Evolutionary conservation across 2,797 vertebrate genomes (phyloP), one percentile per base, ranked within the genome.

Genomic region (Characodon lateralis): DNA sequence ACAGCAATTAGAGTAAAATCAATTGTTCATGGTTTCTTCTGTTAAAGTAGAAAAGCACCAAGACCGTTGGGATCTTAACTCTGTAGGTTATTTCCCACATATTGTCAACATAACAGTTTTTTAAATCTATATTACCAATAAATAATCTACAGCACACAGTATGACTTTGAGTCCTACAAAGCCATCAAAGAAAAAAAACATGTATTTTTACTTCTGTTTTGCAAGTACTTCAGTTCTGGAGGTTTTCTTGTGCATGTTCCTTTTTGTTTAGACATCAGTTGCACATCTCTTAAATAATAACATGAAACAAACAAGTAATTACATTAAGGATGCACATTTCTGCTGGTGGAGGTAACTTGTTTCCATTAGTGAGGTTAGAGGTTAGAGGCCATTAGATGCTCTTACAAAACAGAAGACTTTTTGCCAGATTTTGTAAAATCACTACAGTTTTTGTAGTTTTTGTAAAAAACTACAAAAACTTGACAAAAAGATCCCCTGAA

Each of bases 11-110:
- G 75, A 87, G 84, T 80, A 78, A 85, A 89, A 93, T 93, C 91
- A 90, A 94, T 94, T 85, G 86, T 89, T 90, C 68, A 93, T 94
- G 83, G 20, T 79, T 93, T 83, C 90, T 93, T 93, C 92, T 78
- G 86, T 79, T 84, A 79, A 78, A 75, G 81, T 22, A 70, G 72
- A 61, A 46, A 78, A 43, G 58, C 71, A 76, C 68, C 72, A 61
- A 41, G 78, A 72, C 65, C 85, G 12, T 14, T 35, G 59, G 35
- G 35, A 51, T 78, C 68, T 71, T 59, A 16, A 9, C 77, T 72
- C 14, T 39, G 81, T 82, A 85, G 90, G 90, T 51, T 89, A 78
- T 73, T 74, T 78, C 61, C 88, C 90, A 93, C 89, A 88, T 91
- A 88, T 82, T 24, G 35, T 72, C 72, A 78, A 71, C 90, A 88